Conservation (phyloP, 2,113 vertebrate species). For the Xyrauchen texanus region DNA sequence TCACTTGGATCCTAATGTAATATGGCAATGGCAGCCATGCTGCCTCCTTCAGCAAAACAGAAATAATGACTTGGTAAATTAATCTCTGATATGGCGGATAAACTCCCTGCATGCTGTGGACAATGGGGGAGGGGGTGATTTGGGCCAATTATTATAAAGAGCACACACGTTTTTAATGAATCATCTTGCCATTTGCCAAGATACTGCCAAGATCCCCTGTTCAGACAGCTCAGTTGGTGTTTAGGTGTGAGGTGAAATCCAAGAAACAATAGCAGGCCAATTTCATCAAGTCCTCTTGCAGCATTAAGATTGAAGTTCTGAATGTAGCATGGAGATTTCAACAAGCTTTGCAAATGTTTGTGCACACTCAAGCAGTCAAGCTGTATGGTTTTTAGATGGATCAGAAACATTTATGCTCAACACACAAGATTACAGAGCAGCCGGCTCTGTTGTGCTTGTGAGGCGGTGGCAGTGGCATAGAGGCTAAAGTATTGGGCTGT, state of each 20-base stretch:
- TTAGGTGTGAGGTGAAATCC: constrained; percentile 28
- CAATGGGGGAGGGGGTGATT: constrained; percentile 50
- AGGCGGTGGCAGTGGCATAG: too few species aligned
- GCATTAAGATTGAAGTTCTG: too few species aligned
- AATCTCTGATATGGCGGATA: constrained; percentile 64
- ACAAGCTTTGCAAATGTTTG: constrained; percentile 62
- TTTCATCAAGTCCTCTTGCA: constrained; percentile 26
- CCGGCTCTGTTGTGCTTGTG: not conserved
- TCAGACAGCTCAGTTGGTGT: constrained; percentile 33
- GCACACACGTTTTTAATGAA: constrained; percentile 36
- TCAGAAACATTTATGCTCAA: constrained; percentile 42
- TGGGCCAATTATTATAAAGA: constrained; percentile 54
- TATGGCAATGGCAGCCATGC: constrained; percentile 68
- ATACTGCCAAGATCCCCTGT: constrained; percentile 5
- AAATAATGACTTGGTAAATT: constrained; percentile 69
- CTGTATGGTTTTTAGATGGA: constrained; percentile 61
- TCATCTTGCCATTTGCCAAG: constrained; percentile 32
- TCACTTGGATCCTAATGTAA: constrained; percentile 70
- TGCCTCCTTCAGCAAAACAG: constrained; percentile 74
- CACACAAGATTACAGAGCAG: constrained; percentile 61
- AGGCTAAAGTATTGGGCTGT: too few species aligned
- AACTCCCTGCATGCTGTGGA: constrained; percentile 51
- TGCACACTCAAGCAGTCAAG: constrained; percentile 63
- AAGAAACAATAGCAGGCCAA: constrained; percentile 38
- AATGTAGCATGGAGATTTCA: constrained; percentile 36